These are phyloP conservation scores for Orycteropus afer DNA, from an alignment of 2,113 vertebrate genomes.

Conservation along the genomic window DNA sequence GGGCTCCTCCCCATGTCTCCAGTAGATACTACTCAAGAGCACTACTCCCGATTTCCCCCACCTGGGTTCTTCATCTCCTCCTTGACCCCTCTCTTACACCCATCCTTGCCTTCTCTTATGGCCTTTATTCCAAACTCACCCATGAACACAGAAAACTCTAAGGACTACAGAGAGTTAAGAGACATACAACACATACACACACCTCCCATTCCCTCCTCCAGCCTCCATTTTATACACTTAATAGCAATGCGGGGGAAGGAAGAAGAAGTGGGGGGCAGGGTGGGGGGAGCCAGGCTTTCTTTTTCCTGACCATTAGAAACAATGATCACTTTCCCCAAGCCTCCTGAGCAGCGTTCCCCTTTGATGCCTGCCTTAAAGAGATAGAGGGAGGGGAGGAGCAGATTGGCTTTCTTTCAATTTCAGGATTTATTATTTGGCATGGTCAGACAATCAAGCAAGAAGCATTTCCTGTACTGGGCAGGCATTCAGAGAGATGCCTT, in stretches of 20 bases:
- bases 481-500: background rate
- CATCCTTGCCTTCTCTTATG: background rate
- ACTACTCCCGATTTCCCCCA: rapidly evolving
- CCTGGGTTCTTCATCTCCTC: background rate
- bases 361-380: slow-evolving; percentile 71
- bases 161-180: slow-evolving; percentile 41
- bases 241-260: background rate
- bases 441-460: slow-evolving; percentile 60
- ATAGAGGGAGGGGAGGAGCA: background rate
- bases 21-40: rapidly evolving
- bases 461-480: slow-evolving; percentile 37
- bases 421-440: slow-evolving; percentile 66
- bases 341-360: slow-evolving; percentile 59
- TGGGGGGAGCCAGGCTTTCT: slow-evolving; percentile 16
- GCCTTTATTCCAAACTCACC: background rate
- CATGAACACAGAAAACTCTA: background rate
- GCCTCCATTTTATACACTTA: slow-evolving; percentile 50
- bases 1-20: background rate
- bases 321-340: slow-evolving; percentile 69
- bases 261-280: background rate
- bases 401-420: slow-evolving; percentile 55
- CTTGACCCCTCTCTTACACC: background rate
- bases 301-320: slow-evolving; percentile 66
- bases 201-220: background rate
- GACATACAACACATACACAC: background rate